Conservation (phyloP, 2,113 vertebrate species). For the Cygnus atratus region DNA sequence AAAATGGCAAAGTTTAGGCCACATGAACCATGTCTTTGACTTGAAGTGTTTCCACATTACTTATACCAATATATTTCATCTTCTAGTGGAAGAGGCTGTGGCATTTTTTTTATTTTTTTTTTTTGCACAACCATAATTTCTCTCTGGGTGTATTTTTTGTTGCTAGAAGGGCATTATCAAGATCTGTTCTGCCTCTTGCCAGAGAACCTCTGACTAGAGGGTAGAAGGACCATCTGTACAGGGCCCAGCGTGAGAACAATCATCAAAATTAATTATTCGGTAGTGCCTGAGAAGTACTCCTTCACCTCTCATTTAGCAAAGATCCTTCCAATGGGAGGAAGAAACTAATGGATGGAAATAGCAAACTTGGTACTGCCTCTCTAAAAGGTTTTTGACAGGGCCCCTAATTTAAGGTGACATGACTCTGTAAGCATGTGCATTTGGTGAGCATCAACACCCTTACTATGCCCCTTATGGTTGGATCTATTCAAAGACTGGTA, state of each 20-base stretch:
- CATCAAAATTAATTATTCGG: neutral
- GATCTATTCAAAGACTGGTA: neutral
- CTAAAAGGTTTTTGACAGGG: neutral
- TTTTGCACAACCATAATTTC: neutral
- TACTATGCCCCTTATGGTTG: fast-evolving
- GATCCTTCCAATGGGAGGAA: neutral
- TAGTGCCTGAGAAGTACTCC: neutral
- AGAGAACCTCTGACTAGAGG: neutral
- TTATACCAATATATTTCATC: neutral
- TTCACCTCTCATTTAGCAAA: neutral
- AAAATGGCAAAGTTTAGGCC: neutral
- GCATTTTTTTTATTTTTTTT: neutral
- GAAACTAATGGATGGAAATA: neutral
- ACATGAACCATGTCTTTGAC: fast-evolving
- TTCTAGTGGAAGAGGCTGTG: neutral
- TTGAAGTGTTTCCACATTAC: neutral
- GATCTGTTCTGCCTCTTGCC: neutral
- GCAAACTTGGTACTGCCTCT: neutral
- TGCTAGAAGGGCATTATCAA: neutral
- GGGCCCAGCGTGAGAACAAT: neutral
- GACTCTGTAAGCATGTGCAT: neutral
- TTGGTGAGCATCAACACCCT: neutral
- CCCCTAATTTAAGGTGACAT: neutral
- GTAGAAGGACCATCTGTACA: neutral
- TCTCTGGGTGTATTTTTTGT: neutral